These are phyloP conservation scores for Leucopsar rothschildi DNA, from an alignment of 2,113 vertebrate species.

Conservation along the genomic window DNA sequence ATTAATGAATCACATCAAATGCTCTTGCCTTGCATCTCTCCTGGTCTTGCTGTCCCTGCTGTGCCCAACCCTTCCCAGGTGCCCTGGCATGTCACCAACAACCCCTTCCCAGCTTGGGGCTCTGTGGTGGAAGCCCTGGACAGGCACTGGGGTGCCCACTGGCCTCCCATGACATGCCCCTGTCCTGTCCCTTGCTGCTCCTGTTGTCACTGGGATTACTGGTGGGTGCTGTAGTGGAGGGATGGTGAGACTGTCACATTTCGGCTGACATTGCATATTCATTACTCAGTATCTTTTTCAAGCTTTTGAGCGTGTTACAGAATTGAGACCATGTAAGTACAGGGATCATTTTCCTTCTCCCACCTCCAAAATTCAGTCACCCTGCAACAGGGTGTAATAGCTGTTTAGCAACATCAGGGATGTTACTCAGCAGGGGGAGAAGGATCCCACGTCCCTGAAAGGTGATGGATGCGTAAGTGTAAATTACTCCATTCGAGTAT, in stretches of 20 bases:
- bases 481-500: accelerated
- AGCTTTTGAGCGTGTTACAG: neutral
- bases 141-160: neutral
- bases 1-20: conserved; percentile 24
- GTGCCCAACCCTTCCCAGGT: neutral
- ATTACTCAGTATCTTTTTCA: neutral
- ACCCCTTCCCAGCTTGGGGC: neutral
- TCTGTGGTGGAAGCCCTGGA: neutral
- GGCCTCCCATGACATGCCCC: neutral
- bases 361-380: neutral
- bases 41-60: neutral
- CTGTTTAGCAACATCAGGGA: neutral
- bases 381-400: neutral
- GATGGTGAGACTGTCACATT: neutral
- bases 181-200: neutral
- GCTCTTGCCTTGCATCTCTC: accelerated
- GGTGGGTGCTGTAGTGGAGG: neutral
- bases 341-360: conserved; percentile 47
- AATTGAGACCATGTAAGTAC: conserved; percentile 26
- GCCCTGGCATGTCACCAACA: neutral
- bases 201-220: neutral
- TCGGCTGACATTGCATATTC: neutral
- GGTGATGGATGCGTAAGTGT: neutral
- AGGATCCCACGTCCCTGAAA: neutral
- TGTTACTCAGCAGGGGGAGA: neutral